Evolutionary conservation across 2,113 vertebrate genomes (phyloP).

Genomic region (Polyodon spathula): DNA sequence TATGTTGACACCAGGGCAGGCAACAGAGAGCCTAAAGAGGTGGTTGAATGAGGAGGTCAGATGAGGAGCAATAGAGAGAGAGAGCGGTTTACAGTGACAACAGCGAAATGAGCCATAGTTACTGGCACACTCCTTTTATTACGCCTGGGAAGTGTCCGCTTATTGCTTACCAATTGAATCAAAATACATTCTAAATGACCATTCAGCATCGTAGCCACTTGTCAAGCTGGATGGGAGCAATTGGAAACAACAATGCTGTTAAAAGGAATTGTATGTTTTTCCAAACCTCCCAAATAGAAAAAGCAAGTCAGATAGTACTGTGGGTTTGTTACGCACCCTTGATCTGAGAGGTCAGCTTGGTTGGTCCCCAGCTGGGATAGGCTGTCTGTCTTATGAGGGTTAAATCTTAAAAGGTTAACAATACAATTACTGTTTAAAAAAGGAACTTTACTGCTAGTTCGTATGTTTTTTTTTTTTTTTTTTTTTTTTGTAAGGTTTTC

Average conservation of each 20-base stretch:
- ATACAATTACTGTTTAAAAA: too few relatives aligned
- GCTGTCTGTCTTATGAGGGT: too few relatives aligned
- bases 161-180: not conserved
- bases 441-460: too few relatives aligned
- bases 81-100: not conserved
- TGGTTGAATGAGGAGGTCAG: not conserved
- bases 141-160: conserved; percentile 3
- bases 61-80: conserved; percentile 3
- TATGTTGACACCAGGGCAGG: not conserved
- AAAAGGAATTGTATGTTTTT: not conserved
- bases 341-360: too few relatives aligned
- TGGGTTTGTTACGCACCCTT: not conserved
- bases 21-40: not conserved
- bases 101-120: not conserved
- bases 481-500: too few relatives aligned
- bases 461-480: too few relatives aligned
- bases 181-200: conserved; percentile 4
- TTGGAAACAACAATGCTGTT: conserved; percentile 1
- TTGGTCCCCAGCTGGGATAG: not conserved
- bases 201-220: not conserved
- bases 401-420: too few relatives aligned
- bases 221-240: not conserved
- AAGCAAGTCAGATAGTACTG: not conserved
- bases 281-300: not conserved
- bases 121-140: not conserved